Percentiles rank a stretch among this genome's conserved stretches.
Evolutionary conservation across 1,140 invertebrate genomes (phyloP).

Genomic region (Venustaconcha ellipsiformis): DNA sequence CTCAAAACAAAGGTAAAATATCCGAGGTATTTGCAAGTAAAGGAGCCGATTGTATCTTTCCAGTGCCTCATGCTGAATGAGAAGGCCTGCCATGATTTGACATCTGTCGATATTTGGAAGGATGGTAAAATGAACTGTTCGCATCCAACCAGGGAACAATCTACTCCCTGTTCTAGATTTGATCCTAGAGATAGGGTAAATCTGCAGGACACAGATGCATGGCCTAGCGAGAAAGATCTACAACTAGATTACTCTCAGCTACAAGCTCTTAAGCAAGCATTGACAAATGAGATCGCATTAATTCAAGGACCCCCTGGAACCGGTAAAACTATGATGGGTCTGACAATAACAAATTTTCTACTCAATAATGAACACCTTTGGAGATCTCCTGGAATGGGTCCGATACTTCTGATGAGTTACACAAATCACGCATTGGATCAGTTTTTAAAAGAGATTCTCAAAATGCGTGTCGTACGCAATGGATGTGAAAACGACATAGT

Average conservation of each 20-base stretch:
- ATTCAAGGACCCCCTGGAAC: constrained; percentile 77
- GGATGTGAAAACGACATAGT: constrained; percentile 15
- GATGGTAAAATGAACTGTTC: not conserved
- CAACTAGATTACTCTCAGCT: constrained; percentile 68
- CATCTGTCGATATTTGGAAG: constrained; percentile 4
- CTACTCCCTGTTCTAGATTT: not conserved
- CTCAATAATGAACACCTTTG: constrained; percentile 55
- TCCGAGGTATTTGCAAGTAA: constrained; percentile 2
- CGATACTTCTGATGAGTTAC: constrained; percentile 84
- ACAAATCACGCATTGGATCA: constrained; percentile 91
- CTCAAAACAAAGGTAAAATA: constrained; percentile 19
- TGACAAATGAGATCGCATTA: constrained; percentile 72
- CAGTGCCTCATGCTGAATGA: not conserved
- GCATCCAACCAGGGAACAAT: not conserved
- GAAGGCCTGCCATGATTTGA: not conserved
- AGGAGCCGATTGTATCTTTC: not conserved
- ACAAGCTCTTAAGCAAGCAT: constrained; percentile 64
- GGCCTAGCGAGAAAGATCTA: constrained; percentile 45
- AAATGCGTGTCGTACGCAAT: not conserved
- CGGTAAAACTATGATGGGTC: constrained; percentile 60
- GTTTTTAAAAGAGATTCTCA: constrained; percentile 78
- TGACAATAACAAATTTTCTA: constrained; percentile 61
- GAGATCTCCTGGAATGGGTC: constrained; percentile 44
- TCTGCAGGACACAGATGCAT: not conserved
- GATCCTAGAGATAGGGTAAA: not conserved